Conservation (phyloP, 2,113 vertebrate genomes). For the Channa maculata region DNA sequence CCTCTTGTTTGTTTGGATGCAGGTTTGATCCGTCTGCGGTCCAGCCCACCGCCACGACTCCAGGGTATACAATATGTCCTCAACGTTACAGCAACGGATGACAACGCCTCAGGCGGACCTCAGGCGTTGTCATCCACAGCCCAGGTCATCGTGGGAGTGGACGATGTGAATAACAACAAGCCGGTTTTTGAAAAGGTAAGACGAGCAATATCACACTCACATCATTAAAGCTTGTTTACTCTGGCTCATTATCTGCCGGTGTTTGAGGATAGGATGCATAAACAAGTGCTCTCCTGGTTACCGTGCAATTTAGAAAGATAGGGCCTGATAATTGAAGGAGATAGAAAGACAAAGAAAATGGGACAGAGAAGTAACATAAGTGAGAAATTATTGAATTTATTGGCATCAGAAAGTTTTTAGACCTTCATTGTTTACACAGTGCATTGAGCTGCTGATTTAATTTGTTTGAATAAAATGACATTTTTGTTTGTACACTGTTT, state of each 20-base stretch:
- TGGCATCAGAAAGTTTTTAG: too few relatives aligned
- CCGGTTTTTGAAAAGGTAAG: slow-evolving; percentile 90
- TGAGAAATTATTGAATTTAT: too few relatives aligned
- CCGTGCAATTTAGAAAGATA: background rate
- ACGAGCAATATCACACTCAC: background rate
- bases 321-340: too few relatives aligned
- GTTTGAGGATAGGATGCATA: background rate
- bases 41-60: slow-evolving; percentile 86
- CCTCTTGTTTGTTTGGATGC: slow-evolving; percentile 47
- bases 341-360: too few relatives aligned
- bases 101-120: slow-evolving; percentile 88
- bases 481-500: too few relatives aligned
- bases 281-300: slow-evolving; percentile 5
- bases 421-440: too few relatives aligned
- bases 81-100: slow-evolving; percentile 88
- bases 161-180: slow-evolving; percentile 93
- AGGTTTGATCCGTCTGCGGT: slow-evolving; percentile 90
- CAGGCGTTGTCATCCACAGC: slow-evolving; percentile 84
- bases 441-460: too few relatives aligned
- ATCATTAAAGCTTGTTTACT: slow-evolving; percentile 16
- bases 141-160: slow-evolving; percentile 87
- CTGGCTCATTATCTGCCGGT: slow-evolving; percentile 8
- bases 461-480: too few relatives aligned
- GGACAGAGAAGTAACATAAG: too few relatives aligned
- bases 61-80: slow-evolving; percentile 90